Evolutionary conservation across 2,888 invertebrate genomes (phyloP).

Genomic region (Lomographa bimaculata): DNA sequence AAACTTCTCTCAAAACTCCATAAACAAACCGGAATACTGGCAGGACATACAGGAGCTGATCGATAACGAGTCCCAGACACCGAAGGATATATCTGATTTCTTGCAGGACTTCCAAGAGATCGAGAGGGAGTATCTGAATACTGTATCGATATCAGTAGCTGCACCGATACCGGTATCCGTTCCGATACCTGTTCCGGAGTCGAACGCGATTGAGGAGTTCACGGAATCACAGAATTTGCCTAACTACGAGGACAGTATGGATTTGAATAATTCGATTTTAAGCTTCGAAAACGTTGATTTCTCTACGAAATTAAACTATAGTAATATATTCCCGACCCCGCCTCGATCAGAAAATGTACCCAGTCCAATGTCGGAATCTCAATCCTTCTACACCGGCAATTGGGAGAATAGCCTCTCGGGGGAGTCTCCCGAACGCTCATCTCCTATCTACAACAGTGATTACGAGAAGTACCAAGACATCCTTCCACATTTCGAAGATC

Average conservation of each 20-base stretch:
- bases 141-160: too few relatives aligned
- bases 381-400: constrained; percentile 44
- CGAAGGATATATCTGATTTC: constrained; percentile 3
- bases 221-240: constrained; percentile 27
- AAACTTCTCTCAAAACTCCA: constrained; percentile 43
- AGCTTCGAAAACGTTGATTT: constrained; percentile 25
- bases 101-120: constrained; percentile 9
- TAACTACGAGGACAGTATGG: constrained; percentile 36
- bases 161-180: too few relatives aligned
- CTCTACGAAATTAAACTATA: not conserved
- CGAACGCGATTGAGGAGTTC: constrained; percentile 44
- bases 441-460: constrained; percentile 56
- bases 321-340: constrained; percentile 55
- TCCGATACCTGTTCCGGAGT: constrained; percentile 10
- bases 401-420: constrained; percentile 52
- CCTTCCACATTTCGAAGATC: constrained; percentile 43
- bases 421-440: constrained; percentile 57
- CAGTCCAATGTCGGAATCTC: constrained; percentile 59
- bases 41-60: constrained; percentile 54
- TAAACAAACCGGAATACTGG: constrained; percentile 48
- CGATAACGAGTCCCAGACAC: constrained; percentile 35
- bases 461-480: constrained; percentile 66
- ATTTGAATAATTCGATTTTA: constrained; percentile 29
- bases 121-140: constrained; percentile 1
- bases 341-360: constrained; percentile 60